Percentiles rank a stretch among this genome's conserved stretches.
Evolutionary conservation across 2,113 vertebrate species (phyloP).

Genomic region (Phaethornis superciliosus): DNA sequence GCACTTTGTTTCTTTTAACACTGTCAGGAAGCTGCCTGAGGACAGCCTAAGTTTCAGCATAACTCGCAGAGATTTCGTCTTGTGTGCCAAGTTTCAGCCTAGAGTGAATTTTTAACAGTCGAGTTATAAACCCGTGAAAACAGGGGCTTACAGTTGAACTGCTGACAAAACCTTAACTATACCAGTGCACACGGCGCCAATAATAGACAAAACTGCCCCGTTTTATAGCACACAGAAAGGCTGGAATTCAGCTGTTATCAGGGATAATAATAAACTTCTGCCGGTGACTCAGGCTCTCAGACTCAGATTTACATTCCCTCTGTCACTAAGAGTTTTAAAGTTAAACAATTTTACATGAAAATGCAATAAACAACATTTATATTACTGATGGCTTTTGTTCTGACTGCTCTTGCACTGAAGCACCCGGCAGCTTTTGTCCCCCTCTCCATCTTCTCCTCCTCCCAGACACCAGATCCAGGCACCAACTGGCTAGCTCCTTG

Average conservation of each 20-base stretch:
- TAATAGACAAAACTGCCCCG: slow-evolving; percentile 56
- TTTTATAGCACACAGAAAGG: slow-evolving; percentile 61
- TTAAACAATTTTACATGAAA: slow-evolving; percentile 76
- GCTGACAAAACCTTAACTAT: slow-evolving; percentile 38
- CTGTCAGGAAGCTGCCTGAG: slow-evolving; percentile 17
- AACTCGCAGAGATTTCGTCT: slow-evolving; percentile 13
- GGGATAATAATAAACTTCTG: slow-evolving; percentile 75
- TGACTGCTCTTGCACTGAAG: slow-evolving; percentile 11
- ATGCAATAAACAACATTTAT: slow-evolving; percentile 69
- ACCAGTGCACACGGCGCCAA: neutral
- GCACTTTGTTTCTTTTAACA: neutral
- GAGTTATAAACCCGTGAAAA: slow-evolving; percentile 52
- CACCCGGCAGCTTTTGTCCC: neutral
- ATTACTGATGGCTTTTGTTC: slow-evolving; percentile 45
- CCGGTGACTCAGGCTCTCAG: slow-evolving; percentile 63
- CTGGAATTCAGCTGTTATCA: slow-evolving; percentile 73
- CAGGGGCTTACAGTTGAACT: slow-evolving; percentile 37
- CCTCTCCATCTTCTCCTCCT: neutral
- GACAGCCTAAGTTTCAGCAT: slow-evolving; percentile 19
- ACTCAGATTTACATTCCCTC: slow-evolving; percentile 74
- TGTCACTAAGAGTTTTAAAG: slow-evolving; percentile 66
- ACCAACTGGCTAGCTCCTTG: accelerated
- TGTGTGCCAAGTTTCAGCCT: slow-evolving; percentile 33
- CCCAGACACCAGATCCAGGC: neutral
- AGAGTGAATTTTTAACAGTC: slow-evolving; percentile 53